Evolutionary conservation across 2,888 invertebrate genomes (phyloP).

Genomic region (Taenaris catops): DNA sequence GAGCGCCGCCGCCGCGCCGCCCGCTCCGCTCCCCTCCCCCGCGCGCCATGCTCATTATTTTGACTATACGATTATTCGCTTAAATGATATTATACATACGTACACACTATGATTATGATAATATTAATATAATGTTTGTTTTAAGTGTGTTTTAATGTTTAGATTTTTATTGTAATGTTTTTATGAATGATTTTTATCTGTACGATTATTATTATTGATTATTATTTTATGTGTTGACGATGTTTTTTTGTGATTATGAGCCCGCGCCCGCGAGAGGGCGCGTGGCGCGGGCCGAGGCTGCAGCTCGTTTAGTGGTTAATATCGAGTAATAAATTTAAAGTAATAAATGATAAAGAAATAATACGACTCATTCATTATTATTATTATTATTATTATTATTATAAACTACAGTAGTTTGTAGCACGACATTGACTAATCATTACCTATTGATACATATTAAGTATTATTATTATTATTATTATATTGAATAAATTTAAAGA

Average conservation of each 20-base stretch:
- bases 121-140: conserved; percentile 81
- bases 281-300: conserved; percentile 56
- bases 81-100: conserved; percentile 78
- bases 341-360: conserved; percentile 68
- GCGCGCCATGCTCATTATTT: conserved; percentile 73
- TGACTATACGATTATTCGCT: conserved; percentile 79
- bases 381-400: conserved; percentile 43
- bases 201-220: conserved; percentile 79
- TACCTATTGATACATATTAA: conserved; percentile 79
- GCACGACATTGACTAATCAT: conserved; percentile 77
- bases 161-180: conserved; percentile 81
- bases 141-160: conserved; percentile 80
- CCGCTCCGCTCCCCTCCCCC: conserved; percentile 48
- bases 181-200: conserved; percentile 80
- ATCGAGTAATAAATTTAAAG: conserved; percentile 72
- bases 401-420: conserved; percentile 75
- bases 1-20: conserved; percentile 26
- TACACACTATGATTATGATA: conserved; percentile 78
- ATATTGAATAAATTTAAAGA: conserved; percentile 79
- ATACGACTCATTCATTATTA: conserved; percentile 75
- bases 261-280: conserved; percentile 32
- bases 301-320: conserved; percentile 71
- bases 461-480: conserved; percentile 78
- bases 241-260: conserved; percentile 77
- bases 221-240: conserved; percentile 80